Base-by-base conservation (phyloP, 1,140 invertebrate genomes). In the Macrostomum lignano region DNA sequence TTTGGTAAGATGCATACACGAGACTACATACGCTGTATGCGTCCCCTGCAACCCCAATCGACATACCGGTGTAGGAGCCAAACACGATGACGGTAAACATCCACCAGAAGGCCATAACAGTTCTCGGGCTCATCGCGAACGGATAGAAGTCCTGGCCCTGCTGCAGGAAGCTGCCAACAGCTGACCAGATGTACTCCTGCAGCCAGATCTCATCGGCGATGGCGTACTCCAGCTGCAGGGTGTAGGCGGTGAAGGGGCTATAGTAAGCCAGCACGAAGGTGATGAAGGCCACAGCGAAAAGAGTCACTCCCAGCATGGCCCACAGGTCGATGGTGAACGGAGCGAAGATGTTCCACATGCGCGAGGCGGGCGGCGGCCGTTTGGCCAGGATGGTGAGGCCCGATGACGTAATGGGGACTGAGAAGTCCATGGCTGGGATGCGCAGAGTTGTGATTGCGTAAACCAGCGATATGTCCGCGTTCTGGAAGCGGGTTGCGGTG, bases 61-160 rank as follows among this genome's bases (percentile, higher is more conserved):
- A n/a, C n/a, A n/a, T n/a, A 28, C 26, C 26, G 5, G 26, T 28
- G 11, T 33, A 33, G 15, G 32, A 11, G 20, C 13, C 14, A 21
- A 33, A 10, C 3, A 33, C 19, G 19, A 33, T 20, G 3, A 33
- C 19, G 14, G 13, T 17, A 4, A 24, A 19, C 3, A 33, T 30
- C 32, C 32, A 33, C 32, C 32, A 33, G 11, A 24, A 11, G 14
- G 13, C 13, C 3, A 33, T 13, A 6, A 33, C 32, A 11, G 19
- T 33, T 23, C 32, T 33, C n/a, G 11, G 14, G 14, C 22, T 25
- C 9, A 19, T 14, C 6, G 32, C 32, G 26, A 25, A 19, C 5
- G 32, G 32, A 33, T 33, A 33, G 20, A 33, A 33, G 10, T 33
- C 32, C n/a, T 14, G 13, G 14, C 32, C 32, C 26, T 33, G 32